Evolutionary conservation across 2,888 invertebrate species (phyloP).

Genomic region (Stenolophus ochropezus): DNA sequence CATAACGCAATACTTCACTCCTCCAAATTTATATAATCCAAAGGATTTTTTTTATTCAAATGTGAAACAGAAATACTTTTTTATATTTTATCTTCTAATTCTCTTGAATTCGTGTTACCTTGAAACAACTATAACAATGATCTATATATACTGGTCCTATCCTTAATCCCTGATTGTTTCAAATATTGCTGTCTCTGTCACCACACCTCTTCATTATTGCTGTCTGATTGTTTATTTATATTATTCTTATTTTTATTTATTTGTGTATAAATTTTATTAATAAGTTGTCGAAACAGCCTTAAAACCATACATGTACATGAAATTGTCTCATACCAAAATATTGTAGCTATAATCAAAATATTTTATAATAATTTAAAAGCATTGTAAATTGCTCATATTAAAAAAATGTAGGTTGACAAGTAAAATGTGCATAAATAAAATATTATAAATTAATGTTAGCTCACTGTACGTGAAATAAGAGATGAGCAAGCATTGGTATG

Average conservation of each 20-base stretch:
- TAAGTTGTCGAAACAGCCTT: background rate
- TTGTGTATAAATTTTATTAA: background rate
- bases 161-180: background rate
- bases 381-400: too few relatives aligned
- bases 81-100: background rate
- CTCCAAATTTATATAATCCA: too few relatives aligned
- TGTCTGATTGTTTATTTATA: background rate
- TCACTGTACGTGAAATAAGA: too few relatives aligned
- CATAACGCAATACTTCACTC: too few relatives aligned
- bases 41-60: too few relatives aligned
- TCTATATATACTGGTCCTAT: background rate
- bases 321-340: background rate
- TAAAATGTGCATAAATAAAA: too few relatives aligned
- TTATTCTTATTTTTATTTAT: background rate
- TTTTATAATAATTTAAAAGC: too few relatives aligned
- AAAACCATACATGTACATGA: background rate
- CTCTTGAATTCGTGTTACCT: background rate
- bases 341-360: too few relatives aligned
- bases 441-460: too few relatives aligned
- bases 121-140: background rate
- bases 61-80: too few relatives aligned
- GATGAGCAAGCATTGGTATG: too few relatives aligned
- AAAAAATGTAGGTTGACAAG: too few relatives aligned
- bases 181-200: background rate
- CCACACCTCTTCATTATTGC: slow-evolving; percentile 43